Evolutionary conservation across 1,140 invertebrate species (phyloP), one percentile per base, ranked within the genome.

Genomic region (Yoshiicerus persimilis): DNA sequence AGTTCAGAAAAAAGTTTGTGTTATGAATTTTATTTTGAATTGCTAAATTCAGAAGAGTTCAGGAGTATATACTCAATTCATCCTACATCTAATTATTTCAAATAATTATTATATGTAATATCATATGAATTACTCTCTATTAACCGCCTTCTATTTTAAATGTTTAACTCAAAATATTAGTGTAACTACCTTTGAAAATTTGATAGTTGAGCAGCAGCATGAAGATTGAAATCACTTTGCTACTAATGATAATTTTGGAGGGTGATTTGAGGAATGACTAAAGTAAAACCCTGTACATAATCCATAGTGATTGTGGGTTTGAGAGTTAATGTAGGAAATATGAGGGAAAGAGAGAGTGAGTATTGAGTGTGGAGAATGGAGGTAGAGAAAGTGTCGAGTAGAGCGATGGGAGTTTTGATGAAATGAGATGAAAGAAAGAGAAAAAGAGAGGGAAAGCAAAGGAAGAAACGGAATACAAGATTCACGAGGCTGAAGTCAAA

Each of bases 401-500:
- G 64, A 38, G n/a, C n/a, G 23, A 86, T 36, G 62, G 30, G 47
- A 64, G 84, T 86, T 86, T 20, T 86, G 84, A 30, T 36, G 39
- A 41, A 86, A 25, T 86, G 86, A 38, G 34, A 80, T 80, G n/a
- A 36, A 80, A 75, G 30, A 75, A 75, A 36, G 11, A 36, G 38
- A 30, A 25, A 34, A 85, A 85, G 84, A 16, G 38, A 23, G 30
- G 84, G 77, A 38, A 83, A 83, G 32, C 77, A 9, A 32, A 83
- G 38, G 84, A 13, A 85, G 41, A 56, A 38, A 20, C 39, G 34
- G 84, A 85, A 56, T 85, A 56, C 25, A 85, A 47, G 47, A 62
- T 85, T 85, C 30, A 62, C 30, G 47, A 85, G 77, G 25, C 84
- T 85, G 38, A 11, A 85, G 39, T 85, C 25, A 85, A 56, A 80